Conservation (phyloP, 2,888 invertebrate genomes). For the Leptopterna dolabrata region DNA sequence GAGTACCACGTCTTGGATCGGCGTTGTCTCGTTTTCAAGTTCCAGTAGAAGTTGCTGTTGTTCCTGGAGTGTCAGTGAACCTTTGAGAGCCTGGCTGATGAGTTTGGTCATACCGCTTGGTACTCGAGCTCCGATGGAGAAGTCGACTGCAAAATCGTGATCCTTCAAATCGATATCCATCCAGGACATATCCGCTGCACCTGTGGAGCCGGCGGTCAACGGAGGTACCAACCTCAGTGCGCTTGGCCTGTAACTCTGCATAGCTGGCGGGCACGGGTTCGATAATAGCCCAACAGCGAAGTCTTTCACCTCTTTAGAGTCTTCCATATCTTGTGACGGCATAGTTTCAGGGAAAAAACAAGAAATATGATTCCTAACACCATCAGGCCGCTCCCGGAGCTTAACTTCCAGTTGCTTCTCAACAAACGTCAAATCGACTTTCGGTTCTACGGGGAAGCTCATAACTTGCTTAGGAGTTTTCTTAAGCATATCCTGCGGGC, state of each 20-base stretch:
- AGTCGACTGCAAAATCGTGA: slow-evolving; percentile 36
- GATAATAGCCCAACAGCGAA: slow-evolving; percentile 63
- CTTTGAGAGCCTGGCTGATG: slow-evolving; percentile 85
- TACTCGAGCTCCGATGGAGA: slow-evolving; percentile 3
- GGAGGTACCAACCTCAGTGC: slow-evolving; percentile 85
- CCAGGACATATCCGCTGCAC: slow-evolving; percentile 1
- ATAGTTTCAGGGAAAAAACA: slow-evolving; percentile 35
- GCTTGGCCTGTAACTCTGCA: slow-evolving; percentile 76
- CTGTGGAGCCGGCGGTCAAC: slow-evolving; percentile 48
- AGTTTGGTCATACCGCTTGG: slow-evolving; percentile 77
- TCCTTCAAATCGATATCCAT: slow-evolving; percentile 20
- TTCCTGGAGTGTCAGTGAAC: slow-evolving; percentile 84
- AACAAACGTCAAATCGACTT: slow-evolving; percentile 35
- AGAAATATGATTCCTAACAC: slow-evolving; percentile 23
- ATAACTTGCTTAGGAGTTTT: slow-evolving; percentile 22
- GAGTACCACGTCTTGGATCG: slow-evolving; percentile 87
- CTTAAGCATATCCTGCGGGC: slow-evolving; percentile 34
- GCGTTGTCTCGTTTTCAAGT: slow-evolving; percentile 83
- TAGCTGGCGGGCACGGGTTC: slow-evolving; percentile 68
- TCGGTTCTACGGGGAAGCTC: slow-evolving; percentile 8
- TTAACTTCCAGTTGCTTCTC: slow-evolving; percentile 32
- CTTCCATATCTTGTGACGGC: slow-evolving; percentile 17
- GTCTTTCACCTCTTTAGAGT: slow-evolving; percentile 64
- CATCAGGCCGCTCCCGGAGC: slow-evolving; percentile 8
- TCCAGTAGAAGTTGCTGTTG: slow-evolving; percentile 86